These are phyloP conservation scores for Spea bombifrons DNA, from an alignment of 2,113 vertebrate genomes.

Conservation along the genomic window DNA sequence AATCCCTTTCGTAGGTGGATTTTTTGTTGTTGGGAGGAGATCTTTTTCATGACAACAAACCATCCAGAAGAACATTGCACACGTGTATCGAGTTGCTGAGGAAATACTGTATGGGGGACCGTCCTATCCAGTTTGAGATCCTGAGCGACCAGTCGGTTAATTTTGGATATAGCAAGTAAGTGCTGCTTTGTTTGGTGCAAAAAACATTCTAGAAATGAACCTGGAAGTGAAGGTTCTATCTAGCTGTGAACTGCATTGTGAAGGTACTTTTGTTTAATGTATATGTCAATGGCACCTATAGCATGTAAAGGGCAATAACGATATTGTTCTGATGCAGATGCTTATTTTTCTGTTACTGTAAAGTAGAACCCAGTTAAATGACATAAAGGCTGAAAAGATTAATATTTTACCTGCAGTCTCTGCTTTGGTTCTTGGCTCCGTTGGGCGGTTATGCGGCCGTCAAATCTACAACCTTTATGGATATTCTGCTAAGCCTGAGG, in stretches of 20 bases:
- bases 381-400: no score
- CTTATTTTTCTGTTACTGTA: no score
- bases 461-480: no score
- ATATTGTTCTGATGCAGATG: no score
- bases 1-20: constrained; percentile 76
- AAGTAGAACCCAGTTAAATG: no score
- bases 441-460: no score
- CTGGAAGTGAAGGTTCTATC: neutral
- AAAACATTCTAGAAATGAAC: neutral
- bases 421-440: no score
- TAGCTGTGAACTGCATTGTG: neutral
- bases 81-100: constrained; percentile 79
- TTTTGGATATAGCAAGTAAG: constrained; percentile 91
- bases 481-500: no score
- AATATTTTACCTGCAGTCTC: no score
- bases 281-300: neutral
- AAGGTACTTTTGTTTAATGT: neutral
- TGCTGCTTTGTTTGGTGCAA: constrained; percentile 39
- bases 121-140: constrained; percentile 86
- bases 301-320: no score
- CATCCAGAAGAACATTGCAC: constrained; percentile 86
- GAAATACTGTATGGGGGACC: constrained; percentile 94
- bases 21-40: constrained; percentile 94
- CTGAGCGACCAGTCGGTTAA: constrained; percentile 93
- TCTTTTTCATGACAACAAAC: constrained; percentile 98